Base-by-base conservation (phyloP, 35 echinoderm and acorn worm genomes). In the Heliocidaris erythrogramma region DNA sequence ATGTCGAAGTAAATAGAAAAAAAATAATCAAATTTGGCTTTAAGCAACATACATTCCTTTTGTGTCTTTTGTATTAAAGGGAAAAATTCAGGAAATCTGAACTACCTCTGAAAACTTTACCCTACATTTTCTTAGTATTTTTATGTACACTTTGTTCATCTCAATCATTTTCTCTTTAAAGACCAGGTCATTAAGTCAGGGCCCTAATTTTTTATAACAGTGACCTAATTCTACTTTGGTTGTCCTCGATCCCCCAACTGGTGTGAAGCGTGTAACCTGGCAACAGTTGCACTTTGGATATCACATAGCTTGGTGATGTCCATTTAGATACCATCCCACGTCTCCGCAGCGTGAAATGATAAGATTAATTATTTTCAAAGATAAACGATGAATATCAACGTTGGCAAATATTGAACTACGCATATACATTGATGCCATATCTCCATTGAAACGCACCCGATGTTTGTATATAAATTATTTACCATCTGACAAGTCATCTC, bases 361-460 rank as follows among this genome's bases (percentile, higher is more conserved):
- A 47, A 90, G 32, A 90, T 90, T 90, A 90, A 90, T 90, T 47
- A 49, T 90, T 49, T 21, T 49, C 30, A 31, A 13, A 49, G 88
- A 90, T 35, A 90, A n/a, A 16, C 13, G 88, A 90, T 90, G 88
- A 35, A 90, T 47, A 90, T 90, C 16, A 49, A 14, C 14, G 88
- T 47, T 47, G 60, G 60, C 21, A 69, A 69, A 69, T 18, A 69
- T 69, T 69, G 60, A 69, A 18, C 60, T 69, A 24, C 7, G 12
- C 49, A 13, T 52, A 13, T 52, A 52, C 8, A 52, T 52, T 52
- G 49, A 52, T 52, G 49, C 7, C 12, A 13, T 52, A 52, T 52
- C 49, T 52, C 0, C 7, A 52, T 52, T 52, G 49, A 52, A 52
- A 52, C 49, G 7, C 65, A 7, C 65, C 21, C 65, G 65, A 78